Base-by-base conservation (phyloP, 1,140 invertebrate species). In the Trinorchestia longiramus region DNA sequence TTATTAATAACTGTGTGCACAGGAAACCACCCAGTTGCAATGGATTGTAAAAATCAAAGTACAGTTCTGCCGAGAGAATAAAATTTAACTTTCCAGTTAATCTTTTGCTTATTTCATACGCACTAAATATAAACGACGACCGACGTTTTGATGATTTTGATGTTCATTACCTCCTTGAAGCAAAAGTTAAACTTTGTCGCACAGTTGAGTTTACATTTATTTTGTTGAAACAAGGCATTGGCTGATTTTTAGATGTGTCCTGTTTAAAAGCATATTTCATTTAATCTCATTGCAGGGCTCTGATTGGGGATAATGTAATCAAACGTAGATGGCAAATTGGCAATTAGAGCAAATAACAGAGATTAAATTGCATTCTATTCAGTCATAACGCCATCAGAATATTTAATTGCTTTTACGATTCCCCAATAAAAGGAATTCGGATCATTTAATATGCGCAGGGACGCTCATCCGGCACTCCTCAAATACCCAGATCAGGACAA, bases 341-440 rank as follows among this genome's bases (percentile, higher is more conserved):
- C 88, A 91, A 91, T 91, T 91, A 91, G 43, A 91, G 88, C 19
- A 91, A 91, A 91, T 91, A 91, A 41, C 43, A 91, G 4, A 43
- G 88, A 91, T 91, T 91, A 91, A 23, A 42, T 91, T 42, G 88
- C 88, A 91, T 91, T 91, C 88, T 91, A 91, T 91, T 91, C 88
- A 91, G 36, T 91, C 88, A 91, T 91, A 91, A 91, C 41, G 43
- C 88, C 88, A 43, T 0, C 88, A 91, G 88, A 91, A 77, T 77
- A 77, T 36, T 77, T 77, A 77, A 77, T 77, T 77, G 62, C 62
- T 19, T 77, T 77, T 77, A 36, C 62, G 62, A 77, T 77, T 77
- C 62, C 62, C 62, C 36, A 36, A 77, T 77, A 36, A 77, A 77
- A 77, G 62, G 62, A 77, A 77, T 77, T 77, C 28, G 28, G 62